phyloP scores from a whole-genome alignment of 2,797 vertebrate species.

The Chlorospingus semifuscus region DNA sequence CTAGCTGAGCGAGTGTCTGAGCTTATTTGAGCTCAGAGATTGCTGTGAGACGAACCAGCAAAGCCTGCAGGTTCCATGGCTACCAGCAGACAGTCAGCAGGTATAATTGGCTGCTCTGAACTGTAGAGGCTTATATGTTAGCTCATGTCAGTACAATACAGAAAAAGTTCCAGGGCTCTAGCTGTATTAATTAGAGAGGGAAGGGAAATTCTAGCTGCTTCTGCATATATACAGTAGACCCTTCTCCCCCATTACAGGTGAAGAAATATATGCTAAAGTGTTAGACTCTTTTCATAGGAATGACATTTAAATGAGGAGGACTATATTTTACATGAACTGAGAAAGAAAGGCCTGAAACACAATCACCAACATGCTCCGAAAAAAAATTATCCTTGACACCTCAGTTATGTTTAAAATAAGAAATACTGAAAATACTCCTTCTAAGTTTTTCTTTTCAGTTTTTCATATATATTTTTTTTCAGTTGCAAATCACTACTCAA shows the following conservation, averaged over 20 bases:
- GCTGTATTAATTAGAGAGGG: neutral
- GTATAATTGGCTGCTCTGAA: slow-evolving; percentile 36
- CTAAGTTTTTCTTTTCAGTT: neutral
- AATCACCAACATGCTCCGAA: neutral
- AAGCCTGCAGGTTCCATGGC: slow-evolving; percentile 19
- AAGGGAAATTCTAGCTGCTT: neutral
- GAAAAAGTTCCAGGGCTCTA: neutral
- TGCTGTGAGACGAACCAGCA: slow-evolving; percentile 27
- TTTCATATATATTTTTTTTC: neutral
- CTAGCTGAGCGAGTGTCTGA: neutral
- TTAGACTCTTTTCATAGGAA: neutral
- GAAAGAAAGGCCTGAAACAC: neutral
- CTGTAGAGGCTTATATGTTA: neutral
- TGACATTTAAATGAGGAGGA: neutral
- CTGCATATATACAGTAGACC: fast-evolving
- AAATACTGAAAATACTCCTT: neutral
- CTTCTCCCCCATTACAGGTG: neutral
- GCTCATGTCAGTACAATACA: neutral
- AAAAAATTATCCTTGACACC: neutral
- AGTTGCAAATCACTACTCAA: neutral
- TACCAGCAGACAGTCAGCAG: slow-evolving; percentile 19
- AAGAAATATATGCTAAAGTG: neutral
- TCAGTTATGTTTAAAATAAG: neutral
- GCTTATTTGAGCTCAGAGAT: slow-evolving; percentile 51
- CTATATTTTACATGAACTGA: neutral